These are phyloP conservation scores for Oryctolagus cuniculus DNA, from an alignment of 2,113 vertebrate species.

Conservation along the genomic window DNA sequence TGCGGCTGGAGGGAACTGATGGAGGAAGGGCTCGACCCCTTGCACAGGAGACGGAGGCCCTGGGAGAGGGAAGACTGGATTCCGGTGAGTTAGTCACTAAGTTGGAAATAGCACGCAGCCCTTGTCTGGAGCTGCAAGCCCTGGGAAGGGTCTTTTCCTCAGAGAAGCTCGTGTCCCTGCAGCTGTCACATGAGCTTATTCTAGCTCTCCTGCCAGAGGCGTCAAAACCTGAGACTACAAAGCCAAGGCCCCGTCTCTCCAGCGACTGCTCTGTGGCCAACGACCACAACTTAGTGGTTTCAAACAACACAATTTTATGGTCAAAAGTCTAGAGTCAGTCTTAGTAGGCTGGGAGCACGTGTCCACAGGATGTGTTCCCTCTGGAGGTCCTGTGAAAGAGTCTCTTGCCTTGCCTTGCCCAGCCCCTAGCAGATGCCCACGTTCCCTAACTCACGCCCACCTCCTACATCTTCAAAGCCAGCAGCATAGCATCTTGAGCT, in stretches of 20 bases:
- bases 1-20: not conserved
- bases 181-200: not conserved
- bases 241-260: not conserved
- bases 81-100: not conserved
- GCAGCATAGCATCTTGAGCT: not conserved
- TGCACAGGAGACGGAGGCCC: not conserved
- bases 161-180: too few species aligned
- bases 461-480: not conserved
- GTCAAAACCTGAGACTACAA: not conserved
- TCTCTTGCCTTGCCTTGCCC: not conserved
- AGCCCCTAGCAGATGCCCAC: not conserved
- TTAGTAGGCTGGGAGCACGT: not conserved
- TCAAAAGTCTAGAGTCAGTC: not conserved
- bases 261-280: not conserved
- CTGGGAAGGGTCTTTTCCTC: not conserved
- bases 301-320: not conserved
- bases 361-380: fast-evolving
- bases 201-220: not conserved
- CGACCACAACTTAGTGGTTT: not conserved
- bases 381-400: not conserved
- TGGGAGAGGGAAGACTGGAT: not conserved
- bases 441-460: not conserved
- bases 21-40: not conserved
- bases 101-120: not conserved
- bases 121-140: not conserved